Conservation (phyloP, 2,888 invertebrate genomes). For the Drosophila incognita region DNA sequence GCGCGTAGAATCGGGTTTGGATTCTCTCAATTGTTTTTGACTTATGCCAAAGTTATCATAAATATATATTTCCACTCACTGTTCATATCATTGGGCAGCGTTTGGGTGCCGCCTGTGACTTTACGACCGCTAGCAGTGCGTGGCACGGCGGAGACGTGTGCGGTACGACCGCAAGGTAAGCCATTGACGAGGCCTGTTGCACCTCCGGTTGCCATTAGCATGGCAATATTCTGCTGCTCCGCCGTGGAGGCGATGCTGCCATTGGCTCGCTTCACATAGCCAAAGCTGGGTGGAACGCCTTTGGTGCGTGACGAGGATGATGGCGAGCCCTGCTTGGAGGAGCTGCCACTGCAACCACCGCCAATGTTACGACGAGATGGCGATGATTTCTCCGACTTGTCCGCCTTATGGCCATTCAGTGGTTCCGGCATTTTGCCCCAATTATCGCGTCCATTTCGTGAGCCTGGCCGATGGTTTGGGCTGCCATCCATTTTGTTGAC, state of each 20-base stretch:
- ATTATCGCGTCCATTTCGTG: conserved; percentile 83
- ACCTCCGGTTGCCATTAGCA: conserved; percentile 74
- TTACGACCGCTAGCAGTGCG: conserved; percentile 92
- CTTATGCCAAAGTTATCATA: not conserved
- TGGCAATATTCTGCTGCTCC: conserved; percentile 83
- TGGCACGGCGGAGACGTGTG: conserved; percentile 94
- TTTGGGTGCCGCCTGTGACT: conserved; percentile 95
- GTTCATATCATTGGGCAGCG: conserved; percentile 90
- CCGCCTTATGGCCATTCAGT: conserved; percentile 82
- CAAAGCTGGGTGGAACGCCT: conserved; percentile 93
- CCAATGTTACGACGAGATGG: conserved; percentile 82
- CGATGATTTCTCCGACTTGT: conserved; percentile 85
- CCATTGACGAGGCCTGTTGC: conserved; percentile 54
- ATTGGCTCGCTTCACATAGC: conserved; percentile 92
- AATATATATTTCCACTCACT: conserved; percentile 85
- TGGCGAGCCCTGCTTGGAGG: conserved; percentile 81
- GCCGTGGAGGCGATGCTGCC: conserved; percentile 86
- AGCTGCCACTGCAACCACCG: conserved; percentile 84
- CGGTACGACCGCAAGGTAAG: conserved; percentile 87
- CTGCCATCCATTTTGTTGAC: conserved; percentile 66
- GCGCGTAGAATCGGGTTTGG: not conserved
- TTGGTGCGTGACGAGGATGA: conserved; percentile 87
- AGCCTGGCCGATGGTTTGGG: conserved; percentile 75
- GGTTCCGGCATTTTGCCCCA: conserved; percentile 85
- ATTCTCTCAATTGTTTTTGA: not conserved